Conservation (phyloP, 2,888 invertebrate genomes). For the Drosophila robusta region DNA sequence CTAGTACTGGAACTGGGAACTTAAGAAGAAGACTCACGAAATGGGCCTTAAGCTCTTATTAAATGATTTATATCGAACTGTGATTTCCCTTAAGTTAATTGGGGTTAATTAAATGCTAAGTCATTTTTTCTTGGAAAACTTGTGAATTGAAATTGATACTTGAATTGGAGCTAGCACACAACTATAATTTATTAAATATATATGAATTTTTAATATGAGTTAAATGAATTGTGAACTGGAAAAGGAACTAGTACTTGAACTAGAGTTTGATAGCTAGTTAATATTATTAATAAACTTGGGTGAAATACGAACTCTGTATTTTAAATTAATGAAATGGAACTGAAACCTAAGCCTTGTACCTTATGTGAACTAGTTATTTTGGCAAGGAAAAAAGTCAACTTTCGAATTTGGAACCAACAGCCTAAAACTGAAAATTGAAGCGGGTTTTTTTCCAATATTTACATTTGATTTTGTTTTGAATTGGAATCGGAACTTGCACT, state of each 20-base stretch:
- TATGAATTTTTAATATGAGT: too few species aligned
- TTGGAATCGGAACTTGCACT: too few species aligned
- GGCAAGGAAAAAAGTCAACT: too few species aligned
- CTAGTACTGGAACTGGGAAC: neutral
- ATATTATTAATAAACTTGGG: neutral
- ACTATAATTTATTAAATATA: too few species aligned
- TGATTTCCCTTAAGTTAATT: neutral
- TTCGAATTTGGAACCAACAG: too few species aligned
- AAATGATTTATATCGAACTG: neutral
- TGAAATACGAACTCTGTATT: neutral
- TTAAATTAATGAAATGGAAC: constrained; percentile 8
- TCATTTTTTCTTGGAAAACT: neutral
- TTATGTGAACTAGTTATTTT: too few species aligned
- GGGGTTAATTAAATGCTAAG: neutral
- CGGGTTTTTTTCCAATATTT: too few species aligned
- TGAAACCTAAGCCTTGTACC: neutral
- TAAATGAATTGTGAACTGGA: neutral
- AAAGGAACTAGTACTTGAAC: neutral
- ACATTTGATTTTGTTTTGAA: too few species aligned
- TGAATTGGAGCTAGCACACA: neutral
- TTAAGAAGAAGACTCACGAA: too few species aligned
- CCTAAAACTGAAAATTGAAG: too few species aligned
- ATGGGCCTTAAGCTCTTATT: neutral
- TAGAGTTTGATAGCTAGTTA: neutral
- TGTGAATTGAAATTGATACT: neutral